Evolutionary conservation across 1,140 invertebrate genomes (phyloP), one percentile per base, ranked within the genome.

Genomic region (Marisa cornuarietis): DNA sequence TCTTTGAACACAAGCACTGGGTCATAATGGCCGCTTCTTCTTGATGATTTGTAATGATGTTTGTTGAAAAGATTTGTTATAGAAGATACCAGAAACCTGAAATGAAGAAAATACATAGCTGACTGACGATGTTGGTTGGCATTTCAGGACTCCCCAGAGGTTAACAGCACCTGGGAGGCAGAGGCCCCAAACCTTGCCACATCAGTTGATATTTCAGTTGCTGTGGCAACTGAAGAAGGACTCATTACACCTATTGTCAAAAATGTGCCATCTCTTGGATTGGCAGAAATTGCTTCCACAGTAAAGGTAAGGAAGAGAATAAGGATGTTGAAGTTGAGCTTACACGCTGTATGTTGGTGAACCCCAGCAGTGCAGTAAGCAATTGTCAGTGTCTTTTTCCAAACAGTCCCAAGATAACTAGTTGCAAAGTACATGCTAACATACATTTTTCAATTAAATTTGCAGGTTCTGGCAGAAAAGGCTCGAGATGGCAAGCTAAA

Each of bases 211-310:
- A 95, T 99, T 5, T 97, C 95, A 85, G 96, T 99, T 72, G 98
- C 99, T 52, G 98, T 99, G 4, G 97, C 96, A 79, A 99, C 98
- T 6, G 96, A 97, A 11, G 94, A 94, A 81, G 99, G 99, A 8
- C 92, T 99, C 6, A 99, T 99, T 69, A 99, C 99, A 4, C 99
- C 99, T 5, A 99, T 99, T 84, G 94, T 99, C 10, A 85, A 87
- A 79, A 86, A 87, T 82, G 88, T 88, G 42, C 80, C 85, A 4
- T 68, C 79, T 62, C 81, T 92, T 54, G 85, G 89, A 22, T 85
- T 94, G n/a, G 85, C 91, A 78, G 87, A 92, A 63, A 93, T 94
- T 73, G 91, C 91, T 31, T 80, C 26, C 58, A 86, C 79, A 31
- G 84, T 90, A 6, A 89, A 85, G 85, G 89, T 90, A 84, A 81